Evolutionary conservation across 1,140 invertebrate genomes (phyloP).

Genomic region (Palaemon carinicauda): DNA sequence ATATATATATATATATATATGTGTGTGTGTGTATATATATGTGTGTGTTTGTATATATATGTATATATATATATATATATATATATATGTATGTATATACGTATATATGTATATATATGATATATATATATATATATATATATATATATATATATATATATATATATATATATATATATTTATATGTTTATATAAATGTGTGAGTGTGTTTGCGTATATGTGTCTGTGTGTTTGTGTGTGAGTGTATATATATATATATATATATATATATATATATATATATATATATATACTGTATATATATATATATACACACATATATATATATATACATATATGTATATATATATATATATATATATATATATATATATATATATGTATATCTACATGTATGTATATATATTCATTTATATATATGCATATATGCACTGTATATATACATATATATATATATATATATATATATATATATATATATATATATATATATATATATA

Average conservation of each 20-base stretch:
- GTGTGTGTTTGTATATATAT: no score
- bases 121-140: not conserved
- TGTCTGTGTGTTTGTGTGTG: not conserved
- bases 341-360: not conserved
- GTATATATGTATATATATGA: not conserved
- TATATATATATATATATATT: not conserved
- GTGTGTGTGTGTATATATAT: not conserved
- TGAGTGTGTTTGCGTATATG: no score
- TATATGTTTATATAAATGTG: not conserved
- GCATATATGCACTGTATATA: not conserved
- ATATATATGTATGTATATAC: not conserved
- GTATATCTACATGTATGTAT: not conserved
- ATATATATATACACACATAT: not conserved
- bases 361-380: not conserved
- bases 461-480: not conserved
- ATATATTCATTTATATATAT: not conserved
- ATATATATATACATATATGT: conserved; percentile 1
- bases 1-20: not conserved
- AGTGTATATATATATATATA: not conserved
- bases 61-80: not conserved
- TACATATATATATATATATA: not conserved
- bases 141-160: not conserved
- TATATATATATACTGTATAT: not conserved
- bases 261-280: not conserved
- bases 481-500: not conserved